Base-by-base conservation (phyloP, 2,113 vertebrate genomes). In the Narcine bancroftii region DNA sequence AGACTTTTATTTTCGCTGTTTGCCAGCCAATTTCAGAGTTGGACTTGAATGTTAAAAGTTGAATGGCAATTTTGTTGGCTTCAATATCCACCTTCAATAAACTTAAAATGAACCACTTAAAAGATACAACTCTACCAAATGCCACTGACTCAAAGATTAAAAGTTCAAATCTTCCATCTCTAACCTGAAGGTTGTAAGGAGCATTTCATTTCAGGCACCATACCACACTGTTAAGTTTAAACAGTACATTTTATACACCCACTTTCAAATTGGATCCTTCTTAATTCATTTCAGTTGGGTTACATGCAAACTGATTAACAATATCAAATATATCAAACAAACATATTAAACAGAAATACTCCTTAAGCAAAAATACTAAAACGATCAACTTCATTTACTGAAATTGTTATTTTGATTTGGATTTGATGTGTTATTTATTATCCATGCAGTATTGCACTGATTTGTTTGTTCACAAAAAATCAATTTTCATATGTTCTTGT, bases 271-370 rank as follows among this genome's bases (percentile, higher is more conserved):
- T 36, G 2, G 56, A 21, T 2, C 56, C 1, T 5, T 87, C 56
- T 87, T 9, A 36, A 75, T 6, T 56, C 36, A 87, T 87, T 87
- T 87, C 15, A 60, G 60, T 60, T 63, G 2, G n/a, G 33, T 60
- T 33, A 87, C 53, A 50, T 81, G 77, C 77, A 81, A 81, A 81
- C 26, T 53, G 45, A 87, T 60, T 60, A 87, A 87, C 33, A 87
- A 60, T 56, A 36, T 36, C 17, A n/a, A 87, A 21, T 17, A 87
- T 53, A 15, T 15, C 60, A n/a, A 47, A 17, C 29, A 53, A 33
- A 10, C 33, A 79, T 47, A 47, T 29, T 83, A n/a, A 33, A 56
- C 42, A 77, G 75, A 6, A 77, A 47, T 29, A 24, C 53, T 87
- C 5, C 17, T 60, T 87, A 13, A 36, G 53, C 19, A 53, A 60